Percentiles rank a stretch among this genome's conserved stretches.
Conservation (phyloP, 2,797 vertebrate species). For the Coluber constrictor region DNA sequence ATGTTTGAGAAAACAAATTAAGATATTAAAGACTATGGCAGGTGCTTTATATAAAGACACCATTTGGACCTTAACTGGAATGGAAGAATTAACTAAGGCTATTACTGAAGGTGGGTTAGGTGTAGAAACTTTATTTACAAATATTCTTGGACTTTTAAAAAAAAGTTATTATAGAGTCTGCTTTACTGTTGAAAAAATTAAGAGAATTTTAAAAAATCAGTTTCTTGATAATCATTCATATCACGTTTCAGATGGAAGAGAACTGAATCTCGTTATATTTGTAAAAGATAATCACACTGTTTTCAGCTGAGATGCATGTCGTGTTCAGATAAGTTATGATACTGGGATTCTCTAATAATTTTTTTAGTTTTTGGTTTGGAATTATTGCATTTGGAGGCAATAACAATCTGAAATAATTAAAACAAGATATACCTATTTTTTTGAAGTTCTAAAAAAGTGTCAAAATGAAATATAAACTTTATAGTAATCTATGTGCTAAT, state of each 20-base stretch:
- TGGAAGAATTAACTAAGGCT: background rate
- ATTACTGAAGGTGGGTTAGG: background rate
- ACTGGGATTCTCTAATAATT: background rate
- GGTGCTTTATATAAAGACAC: background rate
- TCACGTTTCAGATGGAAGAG: constrained; percentile 1
- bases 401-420: background rate
- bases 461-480: background rate
- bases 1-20: background rate
- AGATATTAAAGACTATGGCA: background rate
- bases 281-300: background rate
- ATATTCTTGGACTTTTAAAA: background rate
- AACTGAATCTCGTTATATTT: background rate
- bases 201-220: fast-evolving
- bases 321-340: background rate
- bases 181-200: background rate
- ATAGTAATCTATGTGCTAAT: background rate
- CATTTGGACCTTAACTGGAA: background rate
- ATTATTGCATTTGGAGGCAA: background rate
- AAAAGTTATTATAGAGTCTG: background rate
- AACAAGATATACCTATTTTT: background rate
- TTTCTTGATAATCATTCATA: background rate
- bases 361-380: background rate
- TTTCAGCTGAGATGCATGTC: background rate
- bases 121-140: background rate
- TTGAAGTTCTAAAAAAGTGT: background rate